Conservation (phyloP, 1,140 invertebrate species). For the Temnothorax longispinosus region DNA sequence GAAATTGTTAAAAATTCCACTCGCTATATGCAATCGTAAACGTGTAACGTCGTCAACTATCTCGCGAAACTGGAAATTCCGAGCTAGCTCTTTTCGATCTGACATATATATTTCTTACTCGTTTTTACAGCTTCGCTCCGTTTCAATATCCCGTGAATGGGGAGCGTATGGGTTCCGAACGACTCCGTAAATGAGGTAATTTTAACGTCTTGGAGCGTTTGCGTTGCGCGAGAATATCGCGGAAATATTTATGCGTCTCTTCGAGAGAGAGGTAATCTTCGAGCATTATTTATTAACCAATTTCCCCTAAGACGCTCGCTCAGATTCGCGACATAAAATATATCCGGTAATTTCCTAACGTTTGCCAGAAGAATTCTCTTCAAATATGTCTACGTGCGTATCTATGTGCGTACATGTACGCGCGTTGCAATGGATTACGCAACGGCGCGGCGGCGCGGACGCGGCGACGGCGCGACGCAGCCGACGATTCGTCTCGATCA, state of each 20-base stretch:
- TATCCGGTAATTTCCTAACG: background rate
- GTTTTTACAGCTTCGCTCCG: background rate
- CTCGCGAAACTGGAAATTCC: constrained; percentile 10
- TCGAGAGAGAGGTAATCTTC: constrained; percentile 13
- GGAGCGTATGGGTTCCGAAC: background rate
- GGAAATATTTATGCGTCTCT: constrained; percentile 34
- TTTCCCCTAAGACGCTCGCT: background rate
- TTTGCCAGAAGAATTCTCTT: background rate
- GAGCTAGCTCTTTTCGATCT: background rate
- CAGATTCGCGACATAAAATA: constrained; percentile 1
- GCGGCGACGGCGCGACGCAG: background rate
- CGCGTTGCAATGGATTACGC: constrained; percentile 17
- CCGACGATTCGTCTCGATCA: background rate
- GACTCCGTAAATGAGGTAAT: constrained; percentile 26
- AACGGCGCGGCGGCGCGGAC: background rate
- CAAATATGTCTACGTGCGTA: background rate
- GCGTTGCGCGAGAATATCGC: background rate
- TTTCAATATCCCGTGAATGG: background rate
- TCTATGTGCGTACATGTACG: too few species aligned
- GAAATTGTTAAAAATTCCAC: background rate
- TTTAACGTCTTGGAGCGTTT: background rate
- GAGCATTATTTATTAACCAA: constrained; percentile 49
- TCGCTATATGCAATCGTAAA: background rate
- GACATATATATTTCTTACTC: constrained; percentile 22
- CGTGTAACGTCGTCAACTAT: background rate